A percentile compares a stretch with the other conserved stretches of the same genome.
Conservation (phyloP, 1,140 invertebrate species). For the Potamilus streckersoni region DNA sequence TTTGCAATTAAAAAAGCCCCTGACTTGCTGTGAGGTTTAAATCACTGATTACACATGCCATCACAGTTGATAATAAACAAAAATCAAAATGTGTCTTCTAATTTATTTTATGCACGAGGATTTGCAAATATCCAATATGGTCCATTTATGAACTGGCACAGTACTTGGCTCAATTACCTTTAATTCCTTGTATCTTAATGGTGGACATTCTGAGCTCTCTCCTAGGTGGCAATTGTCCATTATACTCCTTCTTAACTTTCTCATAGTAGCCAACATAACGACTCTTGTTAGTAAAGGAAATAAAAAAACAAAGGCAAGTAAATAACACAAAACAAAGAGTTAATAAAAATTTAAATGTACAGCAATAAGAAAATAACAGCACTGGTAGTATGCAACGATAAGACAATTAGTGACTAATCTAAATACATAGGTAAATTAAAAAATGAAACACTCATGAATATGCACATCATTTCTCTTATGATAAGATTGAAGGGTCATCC, state of each 20-base stretch:
- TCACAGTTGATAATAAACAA: too few species aligned
- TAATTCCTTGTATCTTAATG: slow-evolving; percentile 66
- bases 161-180: slow-evolving; percentile 41
- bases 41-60: too few species aligned
- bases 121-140: too few species aligned
- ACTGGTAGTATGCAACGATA: not conserved
- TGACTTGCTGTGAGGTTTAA: too few species aligned
- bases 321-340: not conserved
- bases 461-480: not conserved
- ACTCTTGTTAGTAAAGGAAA: slow-evolving; percentile 61
- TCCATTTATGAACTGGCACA: too few species aligned
- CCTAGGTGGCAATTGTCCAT: slow-evolving; percentile 65
- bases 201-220: slow-evolving; percentile 63
- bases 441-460: not conserved
- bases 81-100: too few species aligned
- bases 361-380: not conserved
- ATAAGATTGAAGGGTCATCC: too few species aligned
- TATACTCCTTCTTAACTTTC: slow-evolving; percentile 66
- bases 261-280: slow-evolving; percentile 74
- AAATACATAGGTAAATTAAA: not conserved
- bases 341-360: slow-evolving; percentile 1
- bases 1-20: too few species aligned
- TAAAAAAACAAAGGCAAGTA: not conserved
- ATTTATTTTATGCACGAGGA: too few species aligned
- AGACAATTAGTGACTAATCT: not conserved